These are phyloP conservation scores for Scaptomyza caliginosa DNA, from an alignment of 2,888 invertebrate genomes.

Conservation along the genomic window DNA sequence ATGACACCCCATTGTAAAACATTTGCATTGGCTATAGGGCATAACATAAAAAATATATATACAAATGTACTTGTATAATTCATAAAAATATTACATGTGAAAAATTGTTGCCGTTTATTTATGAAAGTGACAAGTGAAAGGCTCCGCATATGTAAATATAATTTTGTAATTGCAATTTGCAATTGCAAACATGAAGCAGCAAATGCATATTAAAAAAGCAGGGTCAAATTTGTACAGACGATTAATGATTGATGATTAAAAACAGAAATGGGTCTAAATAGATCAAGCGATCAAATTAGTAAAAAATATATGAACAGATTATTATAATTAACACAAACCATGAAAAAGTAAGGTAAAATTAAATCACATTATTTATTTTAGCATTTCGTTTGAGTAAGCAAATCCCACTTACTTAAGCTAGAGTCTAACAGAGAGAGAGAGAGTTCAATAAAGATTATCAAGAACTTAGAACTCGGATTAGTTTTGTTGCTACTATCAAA, in stretches of 20 bases:
- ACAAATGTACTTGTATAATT: not conserved
- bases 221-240: conserved; percentile 37
- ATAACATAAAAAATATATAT: not conserved
- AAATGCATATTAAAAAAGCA: conserved; percentile 67
- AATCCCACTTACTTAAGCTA: not conserved
- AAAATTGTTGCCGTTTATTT: conserved; percentile 56
- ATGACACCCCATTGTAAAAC: no score
- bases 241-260: conserved; percentile 55
- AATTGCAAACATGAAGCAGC: conserved; percentile 10
- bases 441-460: no score
- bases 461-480: not conserved
- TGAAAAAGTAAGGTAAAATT: not conserved
- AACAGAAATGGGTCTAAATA: conserved; percentile 4
- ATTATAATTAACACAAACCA: conserved; percentile 25
- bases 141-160: conserved; percentile 66
- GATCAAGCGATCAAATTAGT: conserved; percentile 18
- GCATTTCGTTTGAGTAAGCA: not conserved
- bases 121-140: conserved; percentile 73
- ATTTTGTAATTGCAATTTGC: conserved; percentile 66
- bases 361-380: not conserved
- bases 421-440: no score
- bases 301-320: conserved; percentile 3
- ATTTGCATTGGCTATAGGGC: not conserved
- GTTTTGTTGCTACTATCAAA: not conserved
- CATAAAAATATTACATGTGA: conserved; percentile 42